Percentiles rank a stretch among this genome's conserved stretches.
Conservation (phyloP, 2,888 invertebrate genomes). For the Ichneumoninae sp. region DNA sequence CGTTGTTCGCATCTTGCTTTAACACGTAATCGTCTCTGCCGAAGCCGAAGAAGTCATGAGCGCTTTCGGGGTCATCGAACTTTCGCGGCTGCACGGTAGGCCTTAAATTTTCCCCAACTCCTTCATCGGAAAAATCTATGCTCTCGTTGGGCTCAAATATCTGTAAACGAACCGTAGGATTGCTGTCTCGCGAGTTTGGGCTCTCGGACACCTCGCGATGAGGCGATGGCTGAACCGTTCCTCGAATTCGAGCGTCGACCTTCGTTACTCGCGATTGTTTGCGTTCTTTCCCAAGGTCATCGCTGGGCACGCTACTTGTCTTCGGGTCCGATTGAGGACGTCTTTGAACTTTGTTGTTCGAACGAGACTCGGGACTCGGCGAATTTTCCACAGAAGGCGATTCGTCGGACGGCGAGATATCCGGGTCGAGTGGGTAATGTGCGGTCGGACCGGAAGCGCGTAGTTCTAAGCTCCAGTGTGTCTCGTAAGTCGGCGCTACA, state of each 20-base stretch:
- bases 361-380: not conserved
- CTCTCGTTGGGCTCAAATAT: constrained; percentile 14
- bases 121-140: constrained; percentile 23
- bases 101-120: constrained; percentile 10
- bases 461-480: constrained; percentile 27
- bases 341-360: not conserved
- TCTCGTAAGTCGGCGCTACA: constrained; percentile 37
- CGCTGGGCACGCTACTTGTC: not conserved
- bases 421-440: constrained; percentile 3
- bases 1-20: constrained; percentile 28
- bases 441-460: not conserved
- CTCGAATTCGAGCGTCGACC: not conserved
- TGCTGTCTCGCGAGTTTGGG: not conserved
- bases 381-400: constrained; percentile 12
- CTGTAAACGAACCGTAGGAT: constrained; percentile 5
- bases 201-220: not conserved
- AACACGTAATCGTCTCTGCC: constrained; percentile 67
- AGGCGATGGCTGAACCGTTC: not conserved
- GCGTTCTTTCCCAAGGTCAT: constrained; percentile 4
- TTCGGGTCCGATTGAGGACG: not conserved
- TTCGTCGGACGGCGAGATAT: constrained; percentile 33
- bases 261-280: not conserved
- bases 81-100: constrained; percentile 2
- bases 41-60: constrained; percentile 70
- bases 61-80: constrained; percentile 65